Evolutionary conservation across 2,797 vertebrate genomes (phyloP).

Genomic region (Avahi laniger): DNA sequence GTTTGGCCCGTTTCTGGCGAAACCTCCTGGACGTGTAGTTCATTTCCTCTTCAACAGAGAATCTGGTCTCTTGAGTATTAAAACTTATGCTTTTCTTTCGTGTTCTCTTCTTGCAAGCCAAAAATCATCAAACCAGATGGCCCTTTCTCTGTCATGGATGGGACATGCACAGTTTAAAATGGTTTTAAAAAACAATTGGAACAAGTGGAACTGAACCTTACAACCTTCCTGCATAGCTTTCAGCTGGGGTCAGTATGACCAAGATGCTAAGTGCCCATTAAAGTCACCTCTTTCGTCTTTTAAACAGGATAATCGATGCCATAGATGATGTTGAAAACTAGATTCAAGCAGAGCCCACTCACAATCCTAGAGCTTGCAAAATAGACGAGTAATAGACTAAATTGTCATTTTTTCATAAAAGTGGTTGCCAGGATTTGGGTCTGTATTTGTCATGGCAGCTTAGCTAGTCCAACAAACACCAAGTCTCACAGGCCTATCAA

Average conservation of each 20-base stretch:
- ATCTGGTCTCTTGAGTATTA: conserved; percentile 46
- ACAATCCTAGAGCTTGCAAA: conserved; percentile 10
- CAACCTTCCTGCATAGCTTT: background rate
- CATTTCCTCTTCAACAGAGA: conserved; percentile 62
- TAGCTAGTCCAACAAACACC: background rate
- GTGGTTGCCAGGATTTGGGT: background rate
- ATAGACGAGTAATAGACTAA: background rate
- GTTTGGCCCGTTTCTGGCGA: background rate
- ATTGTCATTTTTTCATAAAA: conserved; percentile 28
- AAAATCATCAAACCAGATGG: conserved; percentile 64
- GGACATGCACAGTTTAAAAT: conserved; percentile 4
- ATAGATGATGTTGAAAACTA: background rate
- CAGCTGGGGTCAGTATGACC: background rate
- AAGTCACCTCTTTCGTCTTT: background rate
- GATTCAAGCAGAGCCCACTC: background rate
- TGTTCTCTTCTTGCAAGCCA: conserved; percentile 57
- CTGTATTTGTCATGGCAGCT: background rate
- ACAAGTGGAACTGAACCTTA: background rate
- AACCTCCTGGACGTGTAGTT: conserved; percentile 5
- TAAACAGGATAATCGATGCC: background rate
- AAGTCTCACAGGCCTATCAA: background rate
- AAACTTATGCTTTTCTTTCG: conserved; percentile 38
- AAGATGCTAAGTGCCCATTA: background rate
- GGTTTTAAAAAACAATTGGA: background rate
- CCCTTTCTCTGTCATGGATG: conserved; percentile 5